Evolutionary conservation across 2,888 invertebrate genomes (phyloP).

Genomic region (Ectemnius lituratus): DNA sequence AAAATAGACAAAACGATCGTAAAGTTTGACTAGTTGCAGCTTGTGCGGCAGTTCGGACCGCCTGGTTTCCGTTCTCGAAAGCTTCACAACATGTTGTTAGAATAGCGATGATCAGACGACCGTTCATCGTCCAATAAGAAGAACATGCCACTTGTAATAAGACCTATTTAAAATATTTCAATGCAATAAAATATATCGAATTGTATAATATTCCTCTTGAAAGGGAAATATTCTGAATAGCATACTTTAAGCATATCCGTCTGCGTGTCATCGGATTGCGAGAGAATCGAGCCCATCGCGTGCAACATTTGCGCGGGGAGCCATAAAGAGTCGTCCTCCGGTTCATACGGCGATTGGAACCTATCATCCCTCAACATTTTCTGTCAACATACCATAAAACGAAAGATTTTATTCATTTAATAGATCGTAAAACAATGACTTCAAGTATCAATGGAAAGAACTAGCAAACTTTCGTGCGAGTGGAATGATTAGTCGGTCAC

Average conservation of each 20-base stretch:
- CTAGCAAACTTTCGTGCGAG: neutral
- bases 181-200: neutral
- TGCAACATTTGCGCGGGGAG: conserved; percentile 93
- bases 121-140: conserved; percentile 93
- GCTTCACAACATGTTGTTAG: conserved; percentile 91
- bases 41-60: conserved; percentile 91
- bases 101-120: conserved; percentile 91
- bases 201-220: neutral
- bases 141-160: conserved; percentile 93
- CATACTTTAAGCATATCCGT: conserved; percentile 83
- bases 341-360: conserved; percentile 93
- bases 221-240: neutral
- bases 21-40: conserved; percentile 95
- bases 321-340: conserved; percentile 95
- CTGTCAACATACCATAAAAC: conserved; percentile 77
- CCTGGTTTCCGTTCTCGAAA: conserved; percentile 87
- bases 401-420: neutral
- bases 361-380: conserved; percentile 94
- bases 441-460: neutral
- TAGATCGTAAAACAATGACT: neutral
- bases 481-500: conserved; percentile 13
- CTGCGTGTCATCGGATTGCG: conserved; percentile 92
- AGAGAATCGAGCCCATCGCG: conserved; percentile 88
- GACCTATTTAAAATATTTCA: conserved; percentile 78
- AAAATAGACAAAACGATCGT: conserved; percentile 89